Evolutionary conservation across 30 jellyfish, hydroid and myxozoan species (phyloP), one percentile per base, ranked within the genome.

Genomic region (Rhopilema esculentum): DNA sequence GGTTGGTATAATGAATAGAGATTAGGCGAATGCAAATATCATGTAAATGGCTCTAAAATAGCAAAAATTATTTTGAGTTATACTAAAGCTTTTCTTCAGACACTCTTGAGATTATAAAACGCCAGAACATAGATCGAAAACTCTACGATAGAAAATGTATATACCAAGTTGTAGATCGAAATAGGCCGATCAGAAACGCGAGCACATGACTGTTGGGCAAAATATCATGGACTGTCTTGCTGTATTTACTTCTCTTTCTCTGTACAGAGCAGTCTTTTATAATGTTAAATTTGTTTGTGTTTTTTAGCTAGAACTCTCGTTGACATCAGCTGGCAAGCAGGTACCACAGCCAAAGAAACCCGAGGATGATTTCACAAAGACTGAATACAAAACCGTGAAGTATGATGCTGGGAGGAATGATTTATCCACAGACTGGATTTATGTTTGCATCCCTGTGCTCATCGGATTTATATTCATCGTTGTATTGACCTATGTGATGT

Each of bases 401-500:
- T 79, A 30, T 63, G 83, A 79, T 22, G 72, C 72, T 4, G 73
- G 85, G 19, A 70, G 96, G 73, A n/a, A 75, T 8, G 49, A 75
- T 48, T 26, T 73, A 16, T 65, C 96, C 4, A 71, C 12, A 0
- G 96, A 88, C 69, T 53, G 86, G 88, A 23, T 79, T 17, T 76
- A 29, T 49, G 84, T 88, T 0, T 63, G 66, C 67, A 80, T 88
- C 17, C 96, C 96, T 0, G 48, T 88, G 49, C 63, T 88, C 0
- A 21, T 88, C 57, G 96, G 96, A 19, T 27, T 79, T 27, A 51
- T 88, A 7, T 79, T 88, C 92, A 77, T 88, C 85, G 49, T 66
- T 0, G 77, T 88, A 29, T 72, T 88, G 66, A 88, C 96, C 9
- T 51, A 49, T 23, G 65, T 88, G 83, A 69, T 88, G 96, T 88